A percentile compares a stretch with the other conserved stretches of the same genome.
These are phyloP conservation scores for Penaeus indicus DNA, from an alignment of 1,140 invertebrate species.

Conservation along the genomic window DNA sequence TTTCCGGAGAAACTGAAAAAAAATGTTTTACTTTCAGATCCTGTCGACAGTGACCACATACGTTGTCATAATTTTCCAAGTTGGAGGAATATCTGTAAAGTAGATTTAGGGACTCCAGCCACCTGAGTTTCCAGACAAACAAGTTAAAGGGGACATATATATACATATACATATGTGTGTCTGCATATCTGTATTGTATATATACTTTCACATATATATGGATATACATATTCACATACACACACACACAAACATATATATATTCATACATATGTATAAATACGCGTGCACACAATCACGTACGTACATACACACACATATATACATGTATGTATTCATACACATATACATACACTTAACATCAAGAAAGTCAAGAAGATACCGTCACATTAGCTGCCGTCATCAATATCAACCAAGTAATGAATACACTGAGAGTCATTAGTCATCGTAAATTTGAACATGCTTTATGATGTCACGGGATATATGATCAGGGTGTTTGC, in stretches of 20 bases:
- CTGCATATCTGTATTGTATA: background rate
- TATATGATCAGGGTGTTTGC: no score
- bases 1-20: no score
- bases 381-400: background rate
- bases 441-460: no score
- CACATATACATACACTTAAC: background rate
- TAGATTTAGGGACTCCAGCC: background rate
- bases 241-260: background rate
- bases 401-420: background rate
- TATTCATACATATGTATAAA: background rate
- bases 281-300: background rate
- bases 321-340: background rate
- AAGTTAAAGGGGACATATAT: background rate
- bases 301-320: background rate
- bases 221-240: background rate
- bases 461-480: no score
- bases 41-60: no score
- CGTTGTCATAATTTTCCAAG: no score
- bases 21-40: no score
- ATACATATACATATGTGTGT: background rate
- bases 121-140: background rate
- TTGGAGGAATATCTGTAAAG: no score
- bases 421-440: background rate
- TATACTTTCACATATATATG: no score
- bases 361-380: background rate